phyloP scores from a whole-genome alignment of 2,888 invertebrate genomes.

The Cantharis lateralis region DNA sequence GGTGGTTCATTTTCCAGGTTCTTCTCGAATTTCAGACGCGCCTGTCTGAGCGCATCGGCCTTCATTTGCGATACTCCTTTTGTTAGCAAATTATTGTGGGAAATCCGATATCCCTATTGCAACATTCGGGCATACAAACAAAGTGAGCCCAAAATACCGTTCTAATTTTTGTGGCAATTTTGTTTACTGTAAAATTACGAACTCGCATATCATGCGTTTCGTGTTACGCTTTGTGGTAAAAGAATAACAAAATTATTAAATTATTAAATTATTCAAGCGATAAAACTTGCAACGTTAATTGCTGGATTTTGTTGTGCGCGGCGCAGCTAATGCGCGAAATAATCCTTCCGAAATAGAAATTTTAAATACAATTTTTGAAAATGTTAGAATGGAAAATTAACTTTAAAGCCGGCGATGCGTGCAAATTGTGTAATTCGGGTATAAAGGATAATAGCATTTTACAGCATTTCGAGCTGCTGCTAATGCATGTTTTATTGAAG shows the following conservation, averaged over 20 bases:
- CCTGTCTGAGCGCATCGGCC: conserved; percentile 42
- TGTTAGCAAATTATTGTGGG: conserved; percentile 49
- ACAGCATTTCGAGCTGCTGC: conserved; percentile 41
- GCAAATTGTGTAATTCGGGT: conserved; percentile 16
- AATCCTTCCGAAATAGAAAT: not conserved
- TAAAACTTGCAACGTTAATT: not conserved
- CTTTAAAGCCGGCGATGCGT: conserved; percentile 8
- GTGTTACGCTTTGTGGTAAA: conserved; percentile 11
- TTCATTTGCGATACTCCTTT: conserved; percentile 45
- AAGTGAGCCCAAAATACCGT: conserved; percentile 42
- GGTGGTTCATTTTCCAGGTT: conserved; percentile 49
- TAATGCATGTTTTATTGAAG: conserved; percentile 41
- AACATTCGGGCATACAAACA: conserved; percentile 40
- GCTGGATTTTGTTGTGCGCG: not conserved
- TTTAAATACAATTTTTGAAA: not conserved
- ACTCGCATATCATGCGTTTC: not conserved
- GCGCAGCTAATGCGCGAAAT: not conserved
- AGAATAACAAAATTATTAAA: not conserved
- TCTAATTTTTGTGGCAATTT: conserved; percentile 45
- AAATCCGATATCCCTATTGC: conserved; percentile 40
- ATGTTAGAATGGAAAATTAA: conserved; percentile 17
- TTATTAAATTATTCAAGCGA: not conserved
- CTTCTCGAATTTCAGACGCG: conserved; percentile 48
- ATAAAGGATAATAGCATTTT: conserved; percentile 33
- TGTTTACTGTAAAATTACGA: conserved; percentile 28